Evolutionary conservation across 1,140 invertebrate species (phyloP), one percentile per base, ranked within the genome.

Genomic region (Camponotus floridanus): DNA sequence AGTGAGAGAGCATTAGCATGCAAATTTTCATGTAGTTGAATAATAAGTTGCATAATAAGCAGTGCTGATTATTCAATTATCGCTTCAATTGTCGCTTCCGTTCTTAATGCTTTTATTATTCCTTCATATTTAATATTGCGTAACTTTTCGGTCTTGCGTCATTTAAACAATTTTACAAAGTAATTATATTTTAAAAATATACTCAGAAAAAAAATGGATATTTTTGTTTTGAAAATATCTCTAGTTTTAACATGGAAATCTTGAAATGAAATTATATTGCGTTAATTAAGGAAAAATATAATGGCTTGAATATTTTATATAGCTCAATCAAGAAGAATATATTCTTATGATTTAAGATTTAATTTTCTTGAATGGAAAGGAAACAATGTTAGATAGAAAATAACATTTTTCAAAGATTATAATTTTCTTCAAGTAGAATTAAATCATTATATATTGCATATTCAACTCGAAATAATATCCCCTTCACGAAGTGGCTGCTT

Each of bases 1-100:
- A 81, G 36, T 6, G 51, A 81, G 33, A 33, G 45, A 33, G 79
- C 18, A 73, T 81, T 81, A 81, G 55, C 65, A 73, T 73, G 57
- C 26, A 73, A 81, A 71, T 81, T 59, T 81, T 39, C 21, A n/a
- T 55, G 26, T 80, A 42, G 65, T 21, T 15, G 79, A 71, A 70
- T 45, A 81, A 33, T 73, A 81, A 71, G 67, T 31, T 61, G 79
- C 71, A 81, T 71, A 81, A 70, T 11, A 11, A 81, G 67, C 51
- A n/a, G 9, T 42, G 13, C 51, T 81, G 21, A 59, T 81, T 81
- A 73, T 81, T 73, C 67, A 73, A 73, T 81, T 81, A 81, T 81
- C 79, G 55, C 51, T 45, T 81, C 67, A 81, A 73, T 73, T 81
- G 79, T 57, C 39, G 11, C 18, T 57, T 42, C 48, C 48, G 15